Percentiles rank a stretch among this genome's conserved stretches.
Evolutionary conservation across 1,140 invertebrate genomes (phyloP).

Genomic region (Condylostylus longicornis): DNA sequence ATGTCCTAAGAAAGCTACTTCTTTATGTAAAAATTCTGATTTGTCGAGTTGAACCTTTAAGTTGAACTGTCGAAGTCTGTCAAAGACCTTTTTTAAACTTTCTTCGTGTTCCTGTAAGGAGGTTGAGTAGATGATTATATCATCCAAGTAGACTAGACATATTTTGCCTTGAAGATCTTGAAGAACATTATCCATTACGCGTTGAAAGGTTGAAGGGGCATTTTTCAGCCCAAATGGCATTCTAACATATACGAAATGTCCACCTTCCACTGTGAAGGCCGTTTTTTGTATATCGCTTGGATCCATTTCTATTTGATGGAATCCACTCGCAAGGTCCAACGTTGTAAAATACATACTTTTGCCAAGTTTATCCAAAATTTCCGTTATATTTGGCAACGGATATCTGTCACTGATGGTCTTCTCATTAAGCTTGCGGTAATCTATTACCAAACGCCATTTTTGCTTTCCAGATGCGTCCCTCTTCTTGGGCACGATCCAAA

Average conservation of each 20-base stretch:
- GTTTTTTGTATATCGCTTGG: conserved; percentile 10
- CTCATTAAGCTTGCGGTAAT: conserved; percentile 24
- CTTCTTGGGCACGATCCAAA: conserved; percentile 20
- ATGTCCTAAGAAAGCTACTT: conserved; percentile 22
- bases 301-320: conserved; percentile 21
- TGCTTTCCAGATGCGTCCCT: conserved; percentile 7
- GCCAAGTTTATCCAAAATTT: conserved; percentile 10
- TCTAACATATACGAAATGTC: conserved; percentile 11
- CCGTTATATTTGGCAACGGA: conserved; percentile 12
- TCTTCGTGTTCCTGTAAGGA: conserved; percentile 18
- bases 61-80: conserved; percentile 16
- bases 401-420: conserved; percentile 10
- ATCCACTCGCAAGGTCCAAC: conserved; percentile 26
- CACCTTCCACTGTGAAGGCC: conserved; percentile 9
- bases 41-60: conserved; percentile 19
- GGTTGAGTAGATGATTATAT: conserved; percentile 21
- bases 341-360: conserved; percentile 11
- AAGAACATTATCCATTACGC: conserved; percentile 29
- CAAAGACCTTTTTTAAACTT: conserved; percentile 26
- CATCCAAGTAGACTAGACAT: conserved; percentile 25
- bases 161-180: conserved; percentile 15
- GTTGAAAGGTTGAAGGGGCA: conserved; percentile 31
- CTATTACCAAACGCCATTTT: conserved; percentile 24
- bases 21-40: conserved; percentile 19
- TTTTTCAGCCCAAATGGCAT: conserved; percentile 33